phyloP scores from a whole-genome alignment of 2,797 vertebrate genomes.

The Notamacropus eugenii region DNA sequence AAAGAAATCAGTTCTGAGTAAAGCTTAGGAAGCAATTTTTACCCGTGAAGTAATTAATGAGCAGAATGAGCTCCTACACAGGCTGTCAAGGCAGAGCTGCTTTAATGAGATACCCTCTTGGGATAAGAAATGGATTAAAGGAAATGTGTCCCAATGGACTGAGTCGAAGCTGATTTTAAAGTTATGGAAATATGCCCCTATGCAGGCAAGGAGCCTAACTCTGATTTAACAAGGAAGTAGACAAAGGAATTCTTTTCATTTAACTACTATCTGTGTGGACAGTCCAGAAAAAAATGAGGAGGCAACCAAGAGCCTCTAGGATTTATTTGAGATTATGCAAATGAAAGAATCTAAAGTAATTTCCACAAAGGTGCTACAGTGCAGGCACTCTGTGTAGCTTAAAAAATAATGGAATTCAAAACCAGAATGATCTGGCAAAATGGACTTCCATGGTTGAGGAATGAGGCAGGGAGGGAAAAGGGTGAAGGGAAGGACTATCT shows the following conservation, averaged over 20 bases:
- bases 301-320: conserved; percentile 23
- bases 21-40: conserved; percentile 72
- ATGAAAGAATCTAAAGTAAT: not conserved
- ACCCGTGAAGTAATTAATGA: conserved; percentile 72
- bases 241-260: conserved; percentile 29
- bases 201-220: conserved; percentile 9
- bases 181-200: conserved; percentile 40
- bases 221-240: conserved; percentile 43
- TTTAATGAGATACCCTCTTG: conserved; percentile 61
- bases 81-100: conserved; percentile 62
- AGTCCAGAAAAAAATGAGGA: conserved; percentile 44
- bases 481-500: too few relatives aligned
- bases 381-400: not conserved
- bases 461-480: not conserved
- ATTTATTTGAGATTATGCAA: conserved; percentile 23
- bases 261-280: conserved; percentile 21
- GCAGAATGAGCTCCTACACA: conserved; percentile 62
- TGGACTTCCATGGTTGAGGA: not conserved
- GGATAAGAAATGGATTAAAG: conserved; percentile 58
- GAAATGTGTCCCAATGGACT: conserved; percentile 43
- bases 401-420: not conserved
- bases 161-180: conserved; percentile 56
- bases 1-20: conserved; percentile 37
- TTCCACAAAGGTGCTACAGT: not conserved
- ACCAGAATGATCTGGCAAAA: not conserved